phyloP scores from a whole-genome alignment of 2,888 invertebrate genomes.

The Rhodophaea formosa region DNA sequence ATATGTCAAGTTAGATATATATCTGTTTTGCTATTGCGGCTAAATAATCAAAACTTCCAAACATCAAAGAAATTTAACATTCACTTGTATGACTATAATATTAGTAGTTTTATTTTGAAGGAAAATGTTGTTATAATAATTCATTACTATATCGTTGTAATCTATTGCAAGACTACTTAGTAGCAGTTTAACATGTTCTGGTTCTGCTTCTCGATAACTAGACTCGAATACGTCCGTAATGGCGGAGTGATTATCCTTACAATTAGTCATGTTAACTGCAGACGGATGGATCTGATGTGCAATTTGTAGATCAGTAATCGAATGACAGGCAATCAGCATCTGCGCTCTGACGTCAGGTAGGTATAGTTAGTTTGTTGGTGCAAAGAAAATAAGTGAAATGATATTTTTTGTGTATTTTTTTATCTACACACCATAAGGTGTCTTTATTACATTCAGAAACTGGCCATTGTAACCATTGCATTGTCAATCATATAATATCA shows the following conservation, averaged over 20 bases:
- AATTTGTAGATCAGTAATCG: conserved; percentile 3
- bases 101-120: too few relatives aligned
- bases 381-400: not conserved
- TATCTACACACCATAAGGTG: too few relatives aligned
- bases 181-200: conserved; percentile 12
- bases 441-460: too few relatives aligned
- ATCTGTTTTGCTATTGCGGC: too few relatives aligned
- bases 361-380: not conserved
- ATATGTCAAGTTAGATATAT: too few relatives aligned
- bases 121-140: too few relatives aligned
- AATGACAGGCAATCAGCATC: not conserved
- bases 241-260: conserved; percentile 47
- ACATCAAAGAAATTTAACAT: too few relatives aligned
- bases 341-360: not conserved
- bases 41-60: too few relatives aligned
- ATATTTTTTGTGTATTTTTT: not conserved
- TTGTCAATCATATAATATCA: too few relatives aligned
- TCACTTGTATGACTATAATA: too few relatives aligned
- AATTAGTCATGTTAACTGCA: conserved; percentile 52
- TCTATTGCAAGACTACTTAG: not conserved
- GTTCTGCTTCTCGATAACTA: conserved; percentile 14
- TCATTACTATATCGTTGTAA: too few relatives aligned
- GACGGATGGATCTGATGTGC: conserved; percentile 9
- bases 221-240: conserved; percentile 40
- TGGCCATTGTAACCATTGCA: too few relatives aligned